Conservation (phyloP, 2,113 vertebrate species). For the Hippocampus abdominalis region DNA sequence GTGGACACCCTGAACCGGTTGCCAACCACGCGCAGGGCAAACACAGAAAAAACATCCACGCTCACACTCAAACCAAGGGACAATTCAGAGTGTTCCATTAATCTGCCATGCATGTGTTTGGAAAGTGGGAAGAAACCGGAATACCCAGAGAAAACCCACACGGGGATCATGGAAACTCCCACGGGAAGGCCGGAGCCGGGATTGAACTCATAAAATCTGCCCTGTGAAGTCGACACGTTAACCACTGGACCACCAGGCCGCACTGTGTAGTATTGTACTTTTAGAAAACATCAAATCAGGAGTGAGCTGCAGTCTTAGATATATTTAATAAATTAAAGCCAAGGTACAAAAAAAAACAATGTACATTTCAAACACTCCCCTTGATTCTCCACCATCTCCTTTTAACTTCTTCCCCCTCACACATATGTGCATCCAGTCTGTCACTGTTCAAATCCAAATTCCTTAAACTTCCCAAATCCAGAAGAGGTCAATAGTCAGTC, state of each 20-base stretch:
- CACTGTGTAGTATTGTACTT: neutral
- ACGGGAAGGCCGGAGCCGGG: too few species aligned
- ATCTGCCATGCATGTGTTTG: too few species aligned
- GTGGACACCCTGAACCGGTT: too few species aligned
- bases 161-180: too few species aligned
- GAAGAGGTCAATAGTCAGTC: conserved; percentile 10
- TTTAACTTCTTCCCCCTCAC: neutral
- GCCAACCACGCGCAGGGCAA: too few species aligned
- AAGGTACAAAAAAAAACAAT: conserved; percentile 79
- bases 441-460: neutral
- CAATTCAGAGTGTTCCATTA: too few species aligned
- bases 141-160: too few species aligned
- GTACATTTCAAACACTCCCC: conserved; percentile 61
- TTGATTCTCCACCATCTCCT: neutral
- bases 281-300: conserved; percentile 7
- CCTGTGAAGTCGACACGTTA: neutral
- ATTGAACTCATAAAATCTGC: too few species aligned
- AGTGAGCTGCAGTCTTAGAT: conserved; percentile 66
- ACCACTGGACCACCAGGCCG: too few species aligned
- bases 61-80: too few species aligned
- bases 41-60: too few species aligned
- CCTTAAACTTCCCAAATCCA: neutral
- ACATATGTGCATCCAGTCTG: neutral
- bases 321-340: conserved; percentile 86
- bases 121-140: too few species aligned